Base-by-base conservation (phyloP, 2,888 invertebrate genomes). In the Bombylius discolor region DNA sequence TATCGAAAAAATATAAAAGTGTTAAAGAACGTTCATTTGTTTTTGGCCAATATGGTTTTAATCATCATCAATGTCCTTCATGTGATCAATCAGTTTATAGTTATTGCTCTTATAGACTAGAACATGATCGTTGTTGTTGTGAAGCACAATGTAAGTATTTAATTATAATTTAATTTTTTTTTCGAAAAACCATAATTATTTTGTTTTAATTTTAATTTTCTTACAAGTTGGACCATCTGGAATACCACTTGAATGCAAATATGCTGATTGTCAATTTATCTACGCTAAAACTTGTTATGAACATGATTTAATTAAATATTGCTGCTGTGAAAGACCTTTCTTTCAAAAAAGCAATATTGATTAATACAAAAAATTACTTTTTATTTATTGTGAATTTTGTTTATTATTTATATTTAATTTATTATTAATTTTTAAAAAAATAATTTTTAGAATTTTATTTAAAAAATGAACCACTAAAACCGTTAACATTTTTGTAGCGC, bases 61-160 rank as follows among this genome's bases (percentile, higher is more conserved):
- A 23, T 23, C 23, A 23, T 23, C 23, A 23, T 23, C 23, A 77
- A n/a, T 88, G 88, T 63, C 88, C 88, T 0, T 68, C 83, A 36
- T 88, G 88, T 64, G 88, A 88, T 67, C 82, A 84, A 0, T 87
- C 87, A 0, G 87, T 88, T 5, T 87, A 82, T 70, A 79, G 83
- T 63, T 88, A 88, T 70, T 88, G 88, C 67, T 82, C 81, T 0
- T 80, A 85, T 58, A 88, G 86, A 71, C 76, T 87, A 56, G 76
- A 82, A 5, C 87, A 88, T 64, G 88, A 88, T 66, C 80, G 85
- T 0, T 88, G 88, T 67, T 88, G 88, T 67, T 88, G 88, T 63
- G 78, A 79, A 61, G 66, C 65, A 62, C 60, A 66, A 63, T 67
- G 70, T 70, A 66, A 66, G 55, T 48, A 50, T 13, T 42, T 78